These are phyloP conservation scores for Onchidella celtica DNA, from an alignment of 2,888 invertebrate species.

Conservation along the genomic window DNA sequence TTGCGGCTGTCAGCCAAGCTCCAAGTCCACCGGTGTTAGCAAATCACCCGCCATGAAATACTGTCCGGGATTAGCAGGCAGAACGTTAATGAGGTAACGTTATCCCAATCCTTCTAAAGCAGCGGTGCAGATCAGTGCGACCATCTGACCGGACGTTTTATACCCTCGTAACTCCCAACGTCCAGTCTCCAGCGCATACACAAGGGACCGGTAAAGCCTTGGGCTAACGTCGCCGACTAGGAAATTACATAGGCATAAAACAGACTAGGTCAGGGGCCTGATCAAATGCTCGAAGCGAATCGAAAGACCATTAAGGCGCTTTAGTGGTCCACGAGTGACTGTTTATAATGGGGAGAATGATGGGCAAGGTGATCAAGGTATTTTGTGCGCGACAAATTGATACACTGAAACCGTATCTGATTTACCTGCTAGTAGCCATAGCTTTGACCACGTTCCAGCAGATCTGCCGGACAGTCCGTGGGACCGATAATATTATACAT, in stretches of 20 bases:
- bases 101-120: neutral
- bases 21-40: neutral
- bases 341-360: neutral
- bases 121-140: neutral
- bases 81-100: neutral
- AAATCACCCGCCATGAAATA: neutral
- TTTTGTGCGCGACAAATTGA: neutral
- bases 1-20: neutral
- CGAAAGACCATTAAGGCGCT: neutral
- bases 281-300: neutral
- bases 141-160: too few species aligned
- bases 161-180: too few species aligned
- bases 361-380: neutral
- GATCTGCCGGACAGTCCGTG: too few species aligned
- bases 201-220: neutral
- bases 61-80: neutral
- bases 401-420: neutral
- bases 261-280: neutral
- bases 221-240: neutral
- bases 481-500: too few species aligned
- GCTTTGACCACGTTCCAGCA: too few species aligned
- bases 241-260: neutral
- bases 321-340: neutral
- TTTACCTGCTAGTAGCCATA: neutral
- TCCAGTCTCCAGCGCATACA: neutral